Base-by-base conservation (phyloP, 2,797 vertebrate species). In the Hydrolagus colliei region DNA sequence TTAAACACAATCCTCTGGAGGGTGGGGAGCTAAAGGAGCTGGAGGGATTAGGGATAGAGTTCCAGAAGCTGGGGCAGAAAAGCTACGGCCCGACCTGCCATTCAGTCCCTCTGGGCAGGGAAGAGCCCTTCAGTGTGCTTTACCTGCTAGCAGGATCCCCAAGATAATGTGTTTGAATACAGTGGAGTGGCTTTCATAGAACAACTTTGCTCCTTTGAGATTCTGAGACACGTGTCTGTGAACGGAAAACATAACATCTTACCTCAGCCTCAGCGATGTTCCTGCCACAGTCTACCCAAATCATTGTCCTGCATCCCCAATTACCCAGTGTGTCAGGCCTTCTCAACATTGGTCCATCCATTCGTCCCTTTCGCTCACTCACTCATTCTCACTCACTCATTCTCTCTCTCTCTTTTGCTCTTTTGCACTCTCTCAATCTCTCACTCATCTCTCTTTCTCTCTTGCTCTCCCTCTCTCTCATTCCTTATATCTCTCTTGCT, bases 131-230 rank as follows among this genome's bases (percentile, higher is more conserved):
- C 9, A 10, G n/a, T 16, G 11, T 65, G 52, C 52, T 86, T 93
- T 93, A 99, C 98, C 97, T 91, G 94, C 92, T 89, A 91, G 94
- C 11, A 98, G 91, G 80, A 98, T 72, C 22, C 89, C 93, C 86
- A 92, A 88, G 86, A 88, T 0, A 8, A 96, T 86, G 86, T 90
- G 91, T 86, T 89, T 94, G 41, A 97, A 88, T 77, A 90, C 87
- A 87, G 87, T 88, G 18, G 88, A 87, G 52, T 97, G 95, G 88
- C 90, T 78, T 89, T 91, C 94, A 89, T 90, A 89, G 90, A 95
- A 95, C 78, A 14, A 86, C 87, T 94, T 94, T 61, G 88, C 91
- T 87, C 88, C 92, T 62, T 87, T 91, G 85, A 90, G 88, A 0
- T 93, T 93, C 86, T 89, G 90, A 85, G 92, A 87, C 71, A 91